These are phyloP conservation scores for Thysanoteuthis rhombus DNA, from an alignment of 2,888 invertebrate species.

Conservation along the genomic window DNA sequence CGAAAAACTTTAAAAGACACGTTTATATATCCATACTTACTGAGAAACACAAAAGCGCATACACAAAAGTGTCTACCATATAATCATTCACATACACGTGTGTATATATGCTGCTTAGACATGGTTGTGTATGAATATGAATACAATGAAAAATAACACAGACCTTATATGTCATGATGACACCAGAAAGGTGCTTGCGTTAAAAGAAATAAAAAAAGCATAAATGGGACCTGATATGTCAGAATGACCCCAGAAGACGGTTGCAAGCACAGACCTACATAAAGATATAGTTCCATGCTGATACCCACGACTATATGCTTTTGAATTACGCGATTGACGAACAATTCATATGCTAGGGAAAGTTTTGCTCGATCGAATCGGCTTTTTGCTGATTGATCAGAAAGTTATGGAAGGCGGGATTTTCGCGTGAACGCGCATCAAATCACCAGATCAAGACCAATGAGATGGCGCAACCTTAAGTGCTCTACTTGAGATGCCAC, in stretches of 20 bases:
- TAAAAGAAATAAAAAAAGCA: not conserved
- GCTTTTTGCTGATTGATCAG: no score
- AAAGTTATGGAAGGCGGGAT: no score
- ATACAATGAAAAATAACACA: not conserved
- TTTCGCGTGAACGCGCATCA: no score
- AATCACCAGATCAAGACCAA: no score
- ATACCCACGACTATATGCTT: not conserved
- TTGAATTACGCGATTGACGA: no score
- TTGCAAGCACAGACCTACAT: not conserved
- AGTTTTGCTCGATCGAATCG: no score
- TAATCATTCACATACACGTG: not conserved
- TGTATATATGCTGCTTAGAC: not conserved
- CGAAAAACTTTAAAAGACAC: not conserved
- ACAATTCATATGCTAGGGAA: no score
- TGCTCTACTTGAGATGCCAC: no score
- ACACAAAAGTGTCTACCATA: not conserved
- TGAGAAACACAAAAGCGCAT: not conserved
- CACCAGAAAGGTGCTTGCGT: not conserved
- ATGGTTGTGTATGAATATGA: not conserved
- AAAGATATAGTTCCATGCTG: not conserved
- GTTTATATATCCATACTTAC: not conserved
- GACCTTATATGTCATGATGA: not conserved
- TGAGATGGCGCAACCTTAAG: no score
- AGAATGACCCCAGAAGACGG: not conserved
- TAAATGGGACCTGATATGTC: not conserved